Percentiles rank a stretch among this genome's conserved stretches.
Conservation (phyloP, 37 sponge, comb jelly and placozoan genomes). For the Geodia barretti region DNA sequence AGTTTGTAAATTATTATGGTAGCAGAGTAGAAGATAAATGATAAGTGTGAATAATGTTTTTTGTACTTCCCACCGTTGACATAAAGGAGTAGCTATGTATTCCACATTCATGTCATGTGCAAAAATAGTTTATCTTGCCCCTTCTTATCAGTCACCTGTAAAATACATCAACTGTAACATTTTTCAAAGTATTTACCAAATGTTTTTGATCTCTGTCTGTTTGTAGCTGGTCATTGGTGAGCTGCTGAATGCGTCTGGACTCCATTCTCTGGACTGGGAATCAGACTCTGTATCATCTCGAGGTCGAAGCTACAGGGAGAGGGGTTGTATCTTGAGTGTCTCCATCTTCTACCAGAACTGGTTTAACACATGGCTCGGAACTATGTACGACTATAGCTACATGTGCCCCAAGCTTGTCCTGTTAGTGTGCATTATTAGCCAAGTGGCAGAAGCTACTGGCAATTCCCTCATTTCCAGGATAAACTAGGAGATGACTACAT, state of each 20-base stretch:
- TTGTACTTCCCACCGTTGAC: background rate
- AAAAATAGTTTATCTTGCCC: no score
- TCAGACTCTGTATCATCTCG: slow-evolving; percentile 72
- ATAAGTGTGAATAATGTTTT: no score
- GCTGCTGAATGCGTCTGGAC: slow-evolving; percentile 74
- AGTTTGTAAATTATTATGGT: no score
- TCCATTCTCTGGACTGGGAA: slow-evolving; percentile 60
- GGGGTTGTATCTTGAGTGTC: slow-evolving; percentile 76
- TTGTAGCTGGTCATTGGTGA: slow-evolving; percentile 61
- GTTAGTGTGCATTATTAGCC: no score
- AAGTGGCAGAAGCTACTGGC: background rate
- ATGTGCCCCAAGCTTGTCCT: no score
- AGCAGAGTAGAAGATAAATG: no score
- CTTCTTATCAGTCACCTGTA: background rate
- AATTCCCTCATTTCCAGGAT: background rate
- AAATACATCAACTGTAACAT: background rate
- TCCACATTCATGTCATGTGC: background rate
- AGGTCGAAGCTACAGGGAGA: slow-evolving; percentile 61
- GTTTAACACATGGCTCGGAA: slow-evolving; percentile 66
- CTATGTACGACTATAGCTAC: slow-evolving; percentile 38
- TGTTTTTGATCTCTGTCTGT: background rate
- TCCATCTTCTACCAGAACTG: slow-evolving; percentile 80
- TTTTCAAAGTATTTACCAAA: background rate
- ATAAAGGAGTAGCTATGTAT: background rate
- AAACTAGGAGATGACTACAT: background rate